A percentile compares a stretch with the other conserved stretches of the same genome.
phyloP scores from a whole-genome alignment of 2,888 invertebrate genomes.

The Gari tellinella region DNA sequence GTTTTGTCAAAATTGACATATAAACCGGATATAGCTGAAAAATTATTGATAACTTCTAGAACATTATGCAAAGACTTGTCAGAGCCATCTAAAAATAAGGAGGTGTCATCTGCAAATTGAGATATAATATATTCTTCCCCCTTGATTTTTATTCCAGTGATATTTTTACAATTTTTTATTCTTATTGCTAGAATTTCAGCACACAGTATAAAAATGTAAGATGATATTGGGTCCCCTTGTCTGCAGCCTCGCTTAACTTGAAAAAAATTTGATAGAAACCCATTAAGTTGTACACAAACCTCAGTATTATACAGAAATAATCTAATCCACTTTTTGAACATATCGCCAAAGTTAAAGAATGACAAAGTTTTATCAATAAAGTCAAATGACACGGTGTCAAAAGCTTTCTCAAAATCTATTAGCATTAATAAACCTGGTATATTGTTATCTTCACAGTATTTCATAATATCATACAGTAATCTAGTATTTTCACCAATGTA shows the following conservation, averaged over 20 bases:
- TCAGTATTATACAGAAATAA: neutral
- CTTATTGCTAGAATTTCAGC: slow-evolving; percentile 12
- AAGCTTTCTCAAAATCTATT: slow-evolving; percentile 43
- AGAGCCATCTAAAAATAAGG: neutral
- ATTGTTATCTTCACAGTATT: slow-evolving; percentile 36
- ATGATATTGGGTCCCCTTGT: slow-evolving; percentile 32
- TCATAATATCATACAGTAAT: slow-evolving; percentile 52
- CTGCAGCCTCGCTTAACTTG: slow-evolving; percentile 23
- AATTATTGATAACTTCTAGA: neutral
- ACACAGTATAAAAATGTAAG: slow-evolving; percentile 26
- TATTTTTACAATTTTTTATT: neutral
- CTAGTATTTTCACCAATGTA: slow-evolving; percentile 54
- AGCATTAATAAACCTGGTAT: slow-evolving; percentile 39
- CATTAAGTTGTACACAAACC: neutral
- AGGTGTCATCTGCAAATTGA: slow-evolving; percentile 3
- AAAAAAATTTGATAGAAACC: slow-evolving; percentile 22
- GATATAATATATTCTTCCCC: neutral
- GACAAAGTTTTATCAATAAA: neutral
- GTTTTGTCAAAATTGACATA: slow-evolving; percentile 33
- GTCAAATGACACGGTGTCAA: neutral
- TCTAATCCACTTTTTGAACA: neutral
- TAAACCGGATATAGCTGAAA: slow-evolving; percentile 1
- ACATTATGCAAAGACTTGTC: neutral
- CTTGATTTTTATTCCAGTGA: neutral
- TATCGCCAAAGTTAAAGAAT: neutral